These are phyloP conservation scores for Lypha dubia DNA, from an alignment of 2,888 invertebrate species.

Conservation along the genomic window DNA sequence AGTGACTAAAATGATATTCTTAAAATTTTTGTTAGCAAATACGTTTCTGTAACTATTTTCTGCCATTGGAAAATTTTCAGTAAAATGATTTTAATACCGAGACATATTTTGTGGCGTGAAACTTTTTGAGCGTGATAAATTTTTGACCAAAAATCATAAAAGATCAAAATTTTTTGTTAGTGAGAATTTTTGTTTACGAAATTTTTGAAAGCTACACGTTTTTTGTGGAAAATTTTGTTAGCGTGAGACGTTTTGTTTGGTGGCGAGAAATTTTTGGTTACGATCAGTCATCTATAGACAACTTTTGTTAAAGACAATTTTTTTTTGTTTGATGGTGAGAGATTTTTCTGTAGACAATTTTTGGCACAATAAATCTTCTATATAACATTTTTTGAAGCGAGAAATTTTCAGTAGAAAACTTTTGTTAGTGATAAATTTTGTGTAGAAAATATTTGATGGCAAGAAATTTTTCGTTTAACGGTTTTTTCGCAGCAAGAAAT, in stretches of 20 bases:
- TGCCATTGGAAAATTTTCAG: too few species aligned
- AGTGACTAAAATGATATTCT: too few species aligned
- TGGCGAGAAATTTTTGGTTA: neutral
- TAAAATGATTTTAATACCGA: too few species aligned
- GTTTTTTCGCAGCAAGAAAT: neutral
- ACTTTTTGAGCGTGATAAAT: too few species aligned
- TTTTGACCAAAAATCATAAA: too few species aligned
- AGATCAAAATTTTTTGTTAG: too few species aligned
- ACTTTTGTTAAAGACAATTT: neutral
- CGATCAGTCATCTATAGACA: neutral
- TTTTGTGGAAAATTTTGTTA: neutral
- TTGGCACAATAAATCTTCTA: too few species aligned
- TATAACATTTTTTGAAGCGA: too few species aligned
- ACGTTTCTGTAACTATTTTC: too few species aligned
- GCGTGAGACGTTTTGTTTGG: neutral
- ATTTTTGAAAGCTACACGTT: neutral
- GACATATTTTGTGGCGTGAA: too few species aligned
- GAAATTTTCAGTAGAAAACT: neutral
- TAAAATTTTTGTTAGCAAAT: too few species aligned
- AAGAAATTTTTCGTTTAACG: neutral
- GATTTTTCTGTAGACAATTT: neutral
- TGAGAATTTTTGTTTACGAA: too few species aligned
- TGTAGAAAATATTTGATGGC: neutral
- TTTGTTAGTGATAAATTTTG: neutral
- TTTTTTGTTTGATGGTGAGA: neutral